A percentile compares a stretch with the other conserved stretches of the same genome.
Evolutionary conservation across 2,797 vertebrate species (phyloP).

Genomic region (Centroberyx gerrardi): DNA sequence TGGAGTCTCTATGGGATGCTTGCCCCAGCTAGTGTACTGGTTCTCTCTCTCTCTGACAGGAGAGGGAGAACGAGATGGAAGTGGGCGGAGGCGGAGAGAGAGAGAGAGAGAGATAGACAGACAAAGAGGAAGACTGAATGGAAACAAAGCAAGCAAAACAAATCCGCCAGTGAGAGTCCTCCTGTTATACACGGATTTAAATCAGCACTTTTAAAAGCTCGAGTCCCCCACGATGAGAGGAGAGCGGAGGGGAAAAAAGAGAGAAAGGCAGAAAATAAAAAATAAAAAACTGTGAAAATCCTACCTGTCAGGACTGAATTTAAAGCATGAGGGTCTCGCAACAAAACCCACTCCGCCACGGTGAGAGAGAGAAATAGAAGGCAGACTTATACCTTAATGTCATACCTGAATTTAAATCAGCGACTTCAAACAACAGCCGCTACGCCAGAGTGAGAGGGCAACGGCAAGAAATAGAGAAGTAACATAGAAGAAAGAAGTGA

Average conservation of each 20-base stretch:
- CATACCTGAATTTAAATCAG: slow-evolving; percentile 43
- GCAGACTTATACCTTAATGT: slow-evolving; percentile 1
- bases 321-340: slow-evolving; percentile 32
- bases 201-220: slow-evolving; percentile 42
- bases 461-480: neutral
- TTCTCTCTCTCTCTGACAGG: too few relatives aligned
- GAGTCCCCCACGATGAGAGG: slow-evolving; percentile 33
- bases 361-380: neutral
- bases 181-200: slow-evolving; percentile 41
- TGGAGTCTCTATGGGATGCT: neutral
- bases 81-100: slow-evolving; percentile 6
- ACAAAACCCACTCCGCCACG: slow-evolving; percentile 18
- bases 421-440: slow-evolving; percentile 33
- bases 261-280: slow-evolving; percentile 40
- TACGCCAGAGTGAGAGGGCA: neutral
- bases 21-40: neutral
- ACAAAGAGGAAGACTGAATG: slow-evolving; percentile 8
- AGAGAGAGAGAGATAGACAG: neutral
- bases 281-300: slow-evolving; percentile 27
- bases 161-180: slow-evolving; percentile 20
- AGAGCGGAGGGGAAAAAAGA: neutral
- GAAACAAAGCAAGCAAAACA: slow-evolving; percentile 39
- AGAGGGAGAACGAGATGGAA: neutral
- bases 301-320: slow-evolving; percentile 32
- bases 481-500: slow-evolving; percentile 18